Evolutionary conservation across 2,888 invertebrate genomes (phyloP), one percentile per base, ranked within the genome.

Genomic region (Nomada ferruginata): DNA sequence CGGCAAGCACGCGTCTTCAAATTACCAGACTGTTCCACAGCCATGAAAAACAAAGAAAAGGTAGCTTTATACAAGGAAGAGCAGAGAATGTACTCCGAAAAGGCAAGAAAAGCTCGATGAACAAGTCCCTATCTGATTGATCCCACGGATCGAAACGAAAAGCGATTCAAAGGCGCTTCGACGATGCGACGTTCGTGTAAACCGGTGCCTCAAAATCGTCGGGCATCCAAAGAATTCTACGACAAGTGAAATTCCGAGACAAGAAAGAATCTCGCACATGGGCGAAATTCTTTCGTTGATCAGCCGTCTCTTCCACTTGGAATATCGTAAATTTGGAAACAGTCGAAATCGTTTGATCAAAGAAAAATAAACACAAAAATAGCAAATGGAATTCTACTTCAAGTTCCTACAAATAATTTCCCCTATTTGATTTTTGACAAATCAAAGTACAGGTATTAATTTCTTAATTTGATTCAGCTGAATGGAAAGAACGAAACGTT

Each of bases 141-240:
- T 59, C 59, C 59, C n/a, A 15, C 44, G 76, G 65, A 73, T 68
- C 60, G 26, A 64, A 55, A 57, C 55, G 61, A 80, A 73, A 72
- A 69, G 44, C 79, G 63, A 64, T 64, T 50, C 64, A 53, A 64
- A 57, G 63, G 57, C 23, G 29, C 15, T 9, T 47, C 47, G 47
- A n/a, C 42, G 42, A 36, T 26, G 60, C 50, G 52, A 47, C 15
- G 57, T 57, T 63, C 77, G 64, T 68, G 66, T 71, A 68, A 80
- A 78, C 59, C 42, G 63, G 61, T 65, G 55, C 61, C 47, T 50
- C 29, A 26, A 66, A 73, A 73, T 73, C 73, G 55, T 11, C 44
- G 11, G 61, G 73, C 68, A 59, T 68, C 53, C 72, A 61, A 42
- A 57, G 57, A 53, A 79, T 68, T 78, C 68, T 47, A 63, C 57